Evolutionary conservation across 2,797 vertebrate species (phyloP), one percentile per base, ranked within the genome.

Genomic region (Amblyraja radiata): DNA sequence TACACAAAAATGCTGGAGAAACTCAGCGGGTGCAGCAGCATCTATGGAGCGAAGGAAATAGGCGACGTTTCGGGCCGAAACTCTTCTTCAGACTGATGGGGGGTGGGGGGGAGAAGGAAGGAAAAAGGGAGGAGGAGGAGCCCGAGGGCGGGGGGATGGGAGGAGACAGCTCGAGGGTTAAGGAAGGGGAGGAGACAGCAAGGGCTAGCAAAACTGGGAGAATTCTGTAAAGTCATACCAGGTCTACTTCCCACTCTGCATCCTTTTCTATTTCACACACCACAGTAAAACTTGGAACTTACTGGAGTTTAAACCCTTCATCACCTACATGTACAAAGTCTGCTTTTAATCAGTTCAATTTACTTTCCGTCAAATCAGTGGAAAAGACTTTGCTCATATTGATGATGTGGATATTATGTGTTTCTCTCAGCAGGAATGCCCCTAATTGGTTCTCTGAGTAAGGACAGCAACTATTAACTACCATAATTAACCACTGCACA

Each of bases 311-410:
- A 88, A 88, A 88, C 63, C 63, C 16, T 88, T 68, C 83, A 32
- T 32, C 28, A 28, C 58, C 14, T 88, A 65, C 84, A 36, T 65
- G 61, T 88, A 63, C 61, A 88, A 88, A 88, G 61, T 88, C 61
- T 88, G 61, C 14, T 8, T 36, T 68, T 88, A 88, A 88, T 88
- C n/a, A 36, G 63, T 88, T 63, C 84, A 88, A 88, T 88, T 68
- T 88, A 88, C 10, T 68, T 68, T 32, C 8, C n/a, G 23, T 39
- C 7, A 36, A 32, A 65, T 88, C 16, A n/a, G 68, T 68, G n/a
- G 84, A 68, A 46, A 46, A 68, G 84, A 88, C 61, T 68, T 88
- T 21, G n/a, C 61, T 68, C 84, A 68, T 36, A 36, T 21, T 68
- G 63, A 68, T 88, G 84, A 88, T 7, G 84, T 88, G 63, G n/a